These are phyloP conservation scores for Ashinkailepas kermadecensis DNA, from an alignment of 2,888 invertebrate species.

Conservation along the genomic window DNA sequence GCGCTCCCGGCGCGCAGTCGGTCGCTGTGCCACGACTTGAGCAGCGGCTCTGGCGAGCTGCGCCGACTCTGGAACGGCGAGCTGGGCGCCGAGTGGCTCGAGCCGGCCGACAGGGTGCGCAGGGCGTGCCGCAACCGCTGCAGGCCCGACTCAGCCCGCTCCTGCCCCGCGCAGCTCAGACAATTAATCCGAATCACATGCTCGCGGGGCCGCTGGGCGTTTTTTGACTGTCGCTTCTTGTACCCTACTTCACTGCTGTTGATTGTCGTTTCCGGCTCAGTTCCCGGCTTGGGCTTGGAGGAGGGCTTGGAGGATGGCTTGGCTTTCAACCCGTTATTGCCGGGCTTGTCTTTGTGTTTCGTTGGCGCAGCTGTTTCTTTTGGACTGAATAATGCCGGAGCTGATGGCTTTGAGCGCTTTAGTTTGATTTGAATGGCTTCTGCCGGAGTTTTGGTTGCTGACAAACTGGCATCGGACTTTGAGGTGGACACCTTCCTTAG, in stretches of 20 bases:
- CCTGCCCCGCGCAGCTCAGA: constrained; percentile 6
- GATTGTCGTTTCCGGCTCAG: not conserved
- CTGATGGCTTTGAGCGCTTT: not conserved
- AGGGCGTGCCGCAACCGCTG: not conserved
- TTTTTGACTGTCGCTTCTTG: not conserved
- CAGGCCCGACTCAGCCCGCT: not conserved
- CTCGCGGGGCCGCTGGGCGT: constrained; percentile 11
- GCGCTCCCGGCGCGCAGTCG: not conserved
- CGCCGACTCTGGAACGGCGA: constrained; percentile 4
- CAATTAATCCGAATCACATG: not conserved
- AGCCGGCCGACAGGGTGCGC: not conserved
- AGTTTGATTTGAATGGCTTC: not conserved
- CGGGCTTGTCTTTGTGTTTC: not conserved
- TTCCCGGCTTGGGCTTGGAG: too few species aligned
- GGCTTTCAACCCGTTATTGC: not conserved
- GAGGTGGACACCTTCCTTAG: not conserved
- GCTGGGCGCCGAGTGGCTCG: constrained; percentile 5
- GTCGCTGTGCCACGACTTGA: not conserved
- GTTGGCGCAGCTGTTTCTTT: not conserved
- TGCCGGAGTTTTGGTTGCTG: not conserved
- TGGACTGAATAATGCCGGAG: not conserved
- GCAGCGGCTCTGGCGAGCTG: not conserved
- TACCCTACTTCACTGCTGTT: not conserved
- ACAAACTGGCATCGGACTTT: not conserved
- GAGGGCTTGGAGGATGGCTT: not conserved